Evolutionary conservation across 2,888 invertebrate species (phyloP), one percentile per base, ranked within the genome.

Genomic region (Podotricha telesiphe): DNA sequence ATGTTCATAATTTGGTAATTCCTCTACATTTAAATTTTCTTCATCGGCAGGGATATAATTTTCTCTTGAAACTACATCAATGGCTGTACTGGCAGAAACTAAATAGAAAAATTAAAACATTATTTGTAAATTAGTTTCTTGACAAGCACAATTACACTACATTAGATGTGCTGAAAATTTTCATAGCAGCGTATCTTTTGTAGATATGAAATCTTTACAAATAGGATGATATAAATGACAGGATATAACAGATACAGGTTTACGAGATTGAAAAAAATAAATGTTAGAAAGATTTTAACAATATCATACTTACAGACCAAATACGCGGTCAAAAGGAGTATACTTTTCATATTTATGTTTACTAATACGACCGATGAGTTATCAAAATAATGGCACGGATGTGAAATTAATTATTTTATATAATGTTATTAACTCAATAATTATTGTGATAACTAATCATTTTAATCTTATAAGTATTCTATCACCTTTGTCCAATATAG

Each of bases 1-100:
- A 22, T 74, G 50, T 15, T 59, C 13, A 45, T 28, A n/a, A 17
- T 53, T 19, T 28, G 51, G 5, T 61, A 59, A 45, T 48, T 61
- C 59, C 28, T 61, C 28, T 34, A 34, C 17, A 11, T 34, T 19
- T 34, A 48, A 13, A 13, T 19, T 1, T 62, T 62, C 37, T 5
- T 48, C 47, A 19, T 48, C 48, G 15, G 59, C 10, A n/a, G n/a
- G 59, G 20, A 22, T 4, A 45, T 22, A 45, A 5, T 45, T n/a
- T 42, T 17, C 59, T 22, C 8, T 15, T 42, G 20, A 20, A 8
- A 1, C 5, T n/a, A 17, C 17, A 55, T 55, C 17, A 55, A 55
- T 59, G 22, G 59, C 10, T n/a, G 59, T 22, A 22, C 45, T 42
- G 22, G 22, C 45, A 2, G 20, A 42, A 59, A 45, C 59, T 59